Base-by-base conservation (phyloP, 2,113 vertebrate species). In the Ailurus styani region DNA sequence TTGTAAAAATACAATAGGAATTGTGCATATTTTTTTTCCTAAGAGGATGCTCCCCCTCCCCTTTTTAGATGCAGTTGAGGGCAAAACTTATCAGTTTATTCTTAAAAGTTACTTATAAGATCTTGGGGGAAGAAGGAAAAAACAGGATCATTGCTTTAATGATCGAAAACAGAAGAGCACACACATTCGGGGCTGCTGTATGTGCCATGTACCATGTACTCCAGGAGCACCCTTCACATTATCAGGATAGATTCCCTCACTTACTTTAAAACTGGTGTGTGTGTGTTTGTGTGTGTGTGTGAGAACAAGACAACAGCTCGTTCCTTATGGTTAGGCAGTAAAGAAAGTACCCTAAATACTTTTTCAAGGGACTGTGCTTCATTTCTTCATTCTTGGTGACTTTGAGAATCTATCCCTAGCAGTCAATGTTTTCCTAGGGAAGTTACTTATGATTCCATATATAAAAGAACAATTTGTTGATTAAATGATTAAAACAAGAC, bases 21-120 rank as follows among this genome's bases (percentile, higher is more conserved):
- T 57, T 87, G n/a, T 85, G 13, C 55, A 79, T 7, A 82, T 95
- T 68, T 40, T 68, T 23, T 52, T 29, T 6, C 4, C n/a, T 45
- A 73, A 83, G 5, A 29, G 37, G 23, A n/a, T 15, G 5, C 31
- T 4, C 5, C 12, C 42, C 12, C 3, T 11, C 17, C 20, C n/a
- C 47, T 25, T n/a, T 89, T 54, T 73, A 83, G 29, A 50, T 57
- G 2, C 34, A 79, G 21, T 12, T 93, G 7, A 89, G 18, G 42
- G 37, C 15, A 93, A 68, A 78, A 72, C 42, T 89, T 55, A 15
- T 92, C 87, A 62, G 23, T 77, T 72, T 78, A 83, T 52, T 90
- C 70, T 90, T 92, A 87, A 86, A 89, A 87, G n/a, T 47, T 84
- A 87, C 72, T 93, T 90, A 27, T 20, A 78, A 96, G 72, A 84